Evolutionary conservation across 1,140 invertebrate species (phyloP), one percentile per base, ranked within the genome.

Genomic region (Sycobia sp.): DNA sequence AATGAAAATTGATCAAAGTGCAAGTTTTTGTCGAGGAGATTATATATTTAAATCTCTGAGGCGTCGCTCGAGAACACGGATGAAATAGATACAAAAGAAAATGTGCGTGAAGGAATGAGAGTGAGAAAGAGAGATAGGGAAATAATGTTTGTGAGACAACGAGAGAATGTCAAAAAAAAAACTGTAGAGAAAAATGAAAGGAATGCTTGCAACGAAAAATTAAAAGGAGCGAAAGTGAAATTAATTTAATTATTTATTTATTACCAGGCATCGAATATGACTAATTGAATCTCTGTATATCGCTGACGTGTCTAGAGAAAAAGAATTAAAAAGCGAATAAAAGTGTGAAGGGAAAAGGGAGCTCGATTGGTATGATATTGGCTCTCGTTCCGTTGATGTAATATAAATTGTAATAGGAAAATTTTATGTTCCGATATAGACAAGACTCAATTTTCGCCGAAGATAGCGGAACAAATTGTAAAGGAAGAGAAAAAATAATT

Each of bases 201-300:
- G n/a, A n/a, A n/a, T n/a, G n/a, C n/a, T n/a, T n/a, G n/a, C n/a
- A n/a, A n/a, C n/a, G n/a, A n/a, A n/a, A n/a, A n/a, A n/a, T n/a
- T n/a, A n/a, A n/a, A 50, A 34, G 1, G 47, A 66, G 58, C 62
- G 54, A 66, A 62, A 43, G 4, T 43, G 71, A 76, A 73, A 69
- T 78, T 80, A n/a, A 81, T 80, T 80, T 79, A 80, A 80, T 79
- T 79, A 80, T 80, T 80, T 81, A 81, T 80, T 80, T 80, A 79
- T 79, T 81, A 67, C 67, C 70, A 75, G 65, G 67, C 73, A 73
- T 79, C 69, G 70, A 67, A 65, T 62, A 32, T 13, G 67, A 70
- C 73, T 63, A 71, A 67, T 69, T 66, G 72, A 78, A 80, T 81
- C 77, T 79, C 76, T 74, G 70, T 65, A 66, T 60, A 72, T 73